These are phyloP conservation scores for Capromys pilorides DNA, from an alignment of 2,797 vertebrate species.

Conservation along the genomic window DNA sequence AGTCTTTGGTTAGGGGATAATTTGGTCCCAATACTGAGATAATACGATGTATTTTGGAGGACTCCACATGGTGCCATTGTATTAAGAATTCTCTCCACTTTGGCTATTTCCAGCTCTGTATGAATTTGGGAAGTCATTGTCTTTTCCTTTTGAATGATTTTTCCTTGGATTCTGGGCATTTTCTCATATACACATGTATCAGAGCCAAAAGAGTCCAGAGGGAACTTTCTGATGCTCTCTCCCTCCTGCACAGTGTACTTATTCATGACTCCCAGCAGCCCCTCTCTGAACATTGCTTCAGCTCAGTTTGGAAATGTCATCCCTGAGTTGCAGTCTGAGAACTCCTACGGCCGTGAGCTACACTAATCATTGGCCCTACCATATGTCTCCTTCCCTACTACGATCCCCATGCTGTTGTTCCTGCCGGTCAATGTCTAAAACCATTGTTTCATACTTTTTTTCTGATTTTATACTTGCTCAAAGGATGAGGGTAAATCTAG, in stretches of 20 bases:
- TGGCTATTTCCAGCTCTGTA: not conserved
- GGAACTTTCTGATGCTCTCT: not conserved
- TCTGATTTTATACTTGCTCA: not conserved
- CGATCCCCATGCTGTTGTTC: not conserved
- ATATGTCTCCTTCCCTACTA: not conserved
- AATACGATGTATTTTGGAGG: not conserved
- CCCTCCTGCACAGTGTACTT: not conserved
- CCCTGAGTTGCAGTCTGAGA: not conserved
- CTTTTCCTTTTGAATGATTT: not conserved
- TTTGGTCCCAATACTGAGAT: too few relatives aligned
- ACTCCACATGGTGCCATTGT: not conserved
- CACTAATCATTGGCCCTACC: fast-evolving
- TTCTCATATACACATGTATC: not conserved
- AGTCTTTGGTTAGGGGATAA: not conserved
- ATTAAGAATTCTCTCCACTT: not conserved
- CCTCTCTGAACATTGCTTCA: not conserved
- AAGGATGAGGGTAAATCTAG: not conserved
- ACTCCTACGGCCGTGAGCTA: not conserved
- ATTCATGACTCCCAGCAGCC: not conserved
- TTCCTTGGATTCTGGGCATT: not conserved
- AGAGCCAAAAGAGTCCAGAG: not conserved
- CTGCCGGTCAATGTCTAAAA: not conserved
- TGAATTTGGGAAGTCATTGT: not conserved
- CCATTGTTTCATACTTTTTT: not conserved
- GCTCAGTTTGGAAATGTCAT: not conserved